Percentiles rank a stretch among this genome's conserved stretches.
Conservation (phyloP, 2,797 vertebrate genomes). For the Enteromius unitaeniatus region DNA sequence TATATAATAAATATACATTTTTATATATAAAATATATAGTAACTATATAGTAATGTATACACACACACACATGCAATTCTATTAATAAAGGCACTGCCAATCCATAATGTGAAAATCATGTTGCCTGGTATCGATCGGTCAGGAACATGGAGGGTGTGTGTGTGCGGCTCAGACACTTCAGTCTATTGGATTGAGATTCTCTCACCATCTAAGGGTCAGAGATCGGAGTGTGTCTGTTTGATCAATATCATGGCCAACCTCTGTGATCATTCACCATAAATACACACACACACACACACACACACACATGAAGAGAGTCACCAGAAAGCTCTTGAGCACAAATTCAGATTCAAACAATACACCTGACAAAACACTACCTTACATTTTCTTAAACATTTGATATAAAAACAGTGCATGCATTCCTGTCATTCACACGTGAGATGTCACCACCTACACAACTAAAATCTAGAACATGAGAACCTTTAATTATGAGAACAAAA, state of each 20-base stretch:
- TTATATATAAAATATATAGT: too few species aligned
- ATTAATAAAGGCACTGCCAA: constrained; percentile 89
- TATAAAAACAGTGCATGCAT: neutral
- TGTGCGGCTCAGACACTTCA: constrained; percentile 79
- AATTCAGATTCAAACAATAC: constrained; percentile 65
- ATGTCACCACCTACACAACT: neutral
- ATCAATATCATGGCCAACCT: constrained; percentile 88
- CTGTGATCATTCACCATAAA: constrained; percentile 89
- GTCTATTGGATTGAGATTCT: constrained; percentile 99
- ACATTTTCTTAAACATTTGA: neutral
- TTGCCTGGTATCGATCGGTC: constrained; percentile 82
- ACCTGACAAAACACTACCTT: neutral
- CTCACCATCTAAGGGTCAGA: constrained; percentile 98
- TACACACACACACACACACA: constrained; percentile 58
- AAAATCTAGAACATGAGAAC: neutral
- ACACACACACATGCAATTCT: constrained; percentile 71
- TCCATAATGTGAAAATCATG: constrained; percentile 93
- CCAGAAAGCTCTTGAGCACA: constrained; percentile 68
- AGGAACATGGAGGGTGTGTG: constrained; percentile 25
- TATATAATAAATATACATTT: neutral
- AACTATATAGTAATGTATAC: neutral
- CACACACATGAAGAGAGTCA: neutral
- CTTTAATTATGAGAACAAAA: neutral
- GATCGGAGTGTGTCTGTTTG: constrained; percentile 87
- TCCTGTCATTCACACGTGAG: neutral